These are phyloP conservation scores for Leptinotarsa tumamoca DNA, from an alignment of 2,888 invertebrate genomes.

Conservation along the genomic window DNA sequence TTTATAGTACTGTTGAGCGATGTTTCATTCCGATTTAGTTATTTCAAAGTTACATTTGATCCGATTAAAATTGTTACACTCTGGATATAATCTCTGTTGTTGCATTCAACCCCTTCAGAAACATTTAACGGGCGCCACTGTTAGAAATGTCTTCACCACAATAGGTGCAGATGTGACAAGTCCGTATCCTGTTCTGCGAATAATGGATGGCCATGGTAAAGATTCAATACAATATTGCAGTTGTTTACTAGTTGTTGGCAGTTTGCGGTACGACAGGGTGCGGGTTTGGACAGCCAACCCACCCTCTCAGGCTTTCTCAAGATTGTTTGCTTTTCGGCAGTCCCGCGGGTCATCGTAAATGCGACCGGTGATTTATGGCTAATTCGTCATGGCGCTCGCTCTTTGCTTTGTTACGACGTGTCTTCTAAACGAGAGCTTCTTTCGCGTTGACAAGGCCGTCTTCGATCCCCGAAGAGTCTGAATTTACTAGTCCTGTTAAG, in stretches of 20 bases:
- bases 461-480: neutral
- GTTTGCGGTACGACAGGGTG: constrained; percentile 52
- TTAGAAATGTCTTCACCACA: constrained; percentile 43
- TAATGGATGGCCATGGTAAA: constrained; percentile 37
- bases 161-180: constrained; percentile 52
- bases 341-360: constrained; percentile 36
- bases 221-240: constrained; percentile 41
- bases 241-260: constrained; percentile 48
- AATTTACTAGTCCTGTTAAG: too few relatives aligned
- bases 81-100: neutral
- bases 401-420: neutral
- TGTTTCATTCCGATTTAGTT: too few relatives aligned
- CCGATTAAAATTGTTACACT: too few relatives aligned
- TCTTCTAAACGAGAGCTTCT: neutral
- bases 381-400: constrained; percentile 29
- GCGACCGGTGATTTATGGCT: constrained; percentile 32
- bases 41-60: too few relatives aligned
- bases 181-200: constrained; percentile 34
- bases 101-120: neutral
- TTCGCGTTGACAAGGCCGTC: neutral
- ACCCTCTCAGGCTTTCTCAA: constrained; percentile 40
- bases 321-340: constrained; percentile 31
- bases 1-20: too few relatives aligned
- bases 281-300: constrained; percentile 55
- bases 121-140: constrained; percentile 34